Conservation (phyloP, 2,888 invertebrate species). For the Isoperla grammatica region DNA sequence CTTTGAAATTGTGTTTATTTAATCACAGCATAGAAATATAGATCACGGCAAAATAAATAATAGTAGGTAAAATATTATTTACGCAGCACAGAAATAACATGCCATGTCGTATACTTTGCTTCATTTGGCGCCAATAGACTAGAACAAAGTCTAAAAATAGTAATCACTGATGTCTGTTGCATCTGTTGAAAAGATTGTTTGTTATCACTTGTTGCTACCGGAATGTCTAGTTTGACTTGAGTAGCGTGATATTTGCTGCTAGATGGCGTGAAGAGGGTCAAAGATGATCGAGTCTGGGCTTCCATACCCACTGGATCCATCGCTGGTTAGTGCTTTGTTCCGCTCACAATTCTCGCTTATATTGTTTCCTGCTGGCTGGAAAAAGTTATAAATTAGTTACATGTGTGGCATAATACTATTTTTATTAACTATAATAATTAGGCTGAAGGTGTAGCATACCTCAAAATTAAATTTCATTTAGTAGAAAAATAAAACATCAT, state of each 20-base stretch:
- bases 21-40: slow-evolving; percentile 12
- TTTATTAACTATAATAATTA: no score
- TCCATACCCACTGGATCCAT: slow-evolving; percentile 73
- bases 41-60: slow-evolving; percentile 6
- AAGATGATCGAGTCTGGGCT: slow-evolving; percentile 67
- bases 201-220: slow-evolving; percentile 5
- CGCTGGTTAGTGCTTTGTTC: slow-evolving; percentile 37
- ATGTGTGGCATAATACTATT: no score
- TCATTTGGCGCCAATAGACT: neutral
- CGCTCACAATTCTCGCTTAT: slow-evolving; percentile 36
- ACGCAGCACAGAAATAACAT: slow-evolving; percentile 7
- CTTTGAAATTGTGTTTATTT: neutral
- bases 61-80: slow-evolving; percentile 2
- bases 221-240: neutral
- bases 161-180: slow-evolving; percentile 1
- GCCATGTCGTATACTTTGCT: slow-evolving; percentile 14
- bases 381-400: slow-evolving; percentile 34
- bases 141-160: slow-evolving; percentile 10
- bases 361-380: slow-evolving; percentile 46
- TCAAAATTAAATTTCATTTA: neutral
- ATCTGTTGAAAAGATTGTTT: neutral
- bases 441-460: no score
- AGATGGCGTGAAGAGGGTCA: slow-evolving; percentile 38
- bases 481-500: neutral
- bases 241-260: neutral